Evolutionary conservation across 2,113 vertebrate species (phyloP).

Genomic region (Noctilio leporinus): DNA sequence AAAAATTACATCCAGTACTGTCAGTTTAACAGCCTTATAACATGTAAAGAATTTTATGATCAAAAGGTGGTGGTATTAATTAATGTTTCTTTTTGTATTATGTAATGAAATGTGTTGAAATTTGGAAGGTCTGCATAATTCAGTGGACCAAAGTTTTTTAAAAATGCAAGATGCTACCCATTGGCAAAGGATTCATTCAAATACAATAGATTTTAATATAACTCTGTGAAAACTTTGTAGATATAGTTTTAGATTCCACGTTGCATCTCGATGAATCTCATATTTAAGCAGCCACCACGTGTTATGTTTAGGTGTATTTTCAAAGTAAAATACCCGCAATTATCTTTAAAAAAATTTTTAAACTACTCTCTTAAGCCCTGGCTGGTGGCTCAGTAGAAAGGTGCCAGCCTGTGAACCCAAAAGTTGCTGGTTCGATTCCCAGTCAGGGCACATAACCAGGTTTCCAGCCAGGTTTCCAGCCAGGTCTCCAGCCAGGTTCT

Average conservation of each 20-base stretch:
- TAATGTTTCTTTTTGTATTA: background rate
- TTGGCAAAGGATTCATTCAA: background rate
- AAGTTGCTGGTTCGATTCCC: too few relatives aligned
- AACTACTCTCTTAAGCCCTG: background rate
- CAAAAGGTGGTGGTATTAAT: background rate
- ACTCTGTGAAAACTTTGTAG: background rate
- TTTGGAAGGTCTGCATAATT: background rate
- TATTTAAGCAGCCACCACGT: background rate
- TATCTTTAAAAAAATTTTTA: background rate
- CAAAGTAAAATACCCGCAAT: background rate
- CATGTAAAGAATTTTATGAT: background rate
- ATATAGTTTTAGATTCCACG: background rate
- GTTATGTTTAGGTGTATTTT: background rate
- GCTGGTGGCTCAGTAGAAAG: too few relatives aligned
- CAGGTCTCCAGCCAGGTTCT: too few relatives aligned
- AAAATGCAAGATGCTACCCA: background rate
- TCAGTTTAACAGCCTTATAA: background rate
- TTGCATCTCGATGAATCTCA: background rate
- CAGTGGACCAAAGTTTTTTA: background rate
- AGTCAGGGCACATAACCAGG: too few relatives aligned
- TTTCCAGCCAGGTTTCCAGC: too few relatives aligned
- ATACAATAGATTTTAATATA: background rate
- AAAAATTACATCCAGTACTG: background rate
- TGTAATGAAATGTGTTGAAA: background rate
- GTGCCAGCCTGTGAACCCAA: too few relatives aligned